These are phyloP conservation scores for Empis livida DNA, from an alignment of 2,888 invertebrate genomes.

Conservation along the genomic window DNA sequence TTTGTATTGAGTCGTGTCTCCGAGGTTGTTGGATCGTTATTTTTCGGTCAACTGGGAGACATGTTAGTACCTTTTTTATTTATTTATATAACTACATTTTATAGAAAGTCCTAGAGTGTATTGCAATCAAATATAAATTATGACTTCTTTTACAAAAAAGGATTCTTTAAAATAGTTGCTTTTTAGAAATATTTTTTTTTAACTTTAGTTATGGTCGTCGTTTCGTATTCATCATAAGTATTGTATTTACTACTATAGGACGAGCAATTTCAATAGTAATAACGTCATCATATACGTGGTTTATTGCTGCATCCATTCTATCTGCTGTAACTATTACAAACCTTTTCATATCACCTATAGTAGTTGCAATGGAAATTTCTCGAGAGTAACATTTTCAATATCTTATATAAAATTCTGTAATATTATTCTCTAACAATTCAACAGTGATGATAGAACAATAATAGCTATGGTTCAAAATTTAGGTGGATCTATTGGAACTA, in stretches of 20 bases:
- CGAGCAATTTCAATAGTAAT: conserved; percentile 33
- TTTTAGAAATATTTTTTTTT: too few species aligned
- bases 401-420: not conserved
- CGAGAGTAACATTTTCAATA: conserved; percentile 25
- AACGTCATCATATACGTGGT: conserved; percentile 33
- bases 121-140: too few species aligned
- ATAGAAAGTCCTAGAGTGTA: too few species aligned
- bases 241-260: conserved; percentile 35
- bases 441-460: conserved; percentile 37
- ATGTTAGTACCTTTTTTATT: too few species aligned
- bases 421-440: not conserved
- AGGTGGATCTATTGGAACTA: conserved; percentile 40
- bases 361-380: conserved; percentile 43
- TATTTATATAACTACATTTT: too few species aligned
- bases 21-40: conserved; percentile 42
- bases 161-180: too few species aligned
- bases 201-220: conserved; percentile 39
- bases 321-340: conserved; percentile 37
- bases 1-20: conserved; percentile 40
- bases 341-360: conserved; percentile 38
- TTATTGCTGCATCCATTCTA: conserved; percentile 34
- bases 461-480: conserved; percentile 39
- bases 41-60: conserved; percentile 45
- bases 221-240: conserved; percentile 38
- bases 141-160: not conserved